phyloP scores from a whole-genome alignment of 2,888 invertebrate species.

The Eumerus sabulonum region DNA sequence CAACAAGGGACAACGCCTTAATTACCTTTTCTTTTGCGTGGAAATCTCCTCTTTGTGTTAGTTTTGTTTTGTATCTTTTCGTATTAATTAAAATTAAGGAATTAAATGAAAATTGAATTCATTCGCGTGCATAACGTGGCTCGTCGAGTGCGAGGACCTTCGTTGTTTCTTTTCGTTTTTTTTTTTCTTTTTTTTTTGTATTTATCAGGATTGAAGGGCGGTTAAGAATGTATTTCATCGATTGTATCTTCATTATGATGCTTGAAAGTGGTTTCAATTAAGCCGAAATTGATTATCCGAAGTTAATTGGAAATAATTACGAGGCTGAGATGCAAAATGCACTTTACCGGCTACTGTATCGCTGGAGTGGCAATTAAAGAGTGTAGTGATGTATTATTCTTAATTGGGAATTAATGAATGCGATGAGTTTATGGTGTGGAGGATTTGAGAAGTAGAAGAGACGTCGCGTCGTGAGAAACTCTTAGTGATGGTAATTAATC shows the following conservation, averaged over 20 bases:
- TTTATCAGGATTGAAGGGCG: too few species aligned
- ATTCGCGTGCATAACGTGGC: constrained; percentile 24
- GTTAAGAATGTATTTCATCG: too few species aligned
- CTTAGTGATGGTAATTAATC: too few species aligned
- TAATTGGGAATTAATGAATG: neutral
- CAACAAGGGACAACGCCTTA: constrained; percentile 40
- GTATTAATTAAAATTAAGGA: constrained; percentile 32
- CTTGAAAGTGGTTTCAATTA: neutral
- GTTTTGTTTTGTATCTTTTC: constrained; percentile 18
- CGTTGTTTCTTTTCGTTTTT: too few species aligned
- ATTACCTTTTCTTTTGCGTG: constrained; percentile 40
- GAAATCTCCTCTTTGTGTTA: constrained; percentile 13
- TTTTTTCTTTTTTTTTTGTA: too few species aligned
- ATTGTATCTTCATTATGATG: too few species aligned
- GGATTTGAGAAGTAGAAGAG: too few species aligned
- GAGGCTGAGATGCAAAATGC: neutral
- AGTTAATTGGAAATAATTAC: constrained; percentile 31
- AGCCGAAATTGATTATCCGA: constrained; percentile 16
- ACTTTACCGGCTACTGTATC: neutral
- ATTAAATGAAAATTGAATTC: constrained; percentile 32
- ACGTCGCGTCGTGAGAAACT: too few species aligned
- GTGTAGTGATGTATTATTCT: neutral
- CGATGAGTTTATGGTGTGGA: neutral
- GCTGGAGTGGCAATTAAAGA: constrained; percentile 20
- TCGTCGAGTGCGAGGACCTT: too few species aligned